Base-by-base conservation (phyloP, 2,113 vertebrate genomes). In the Patagioenas fasciata region DNA sequence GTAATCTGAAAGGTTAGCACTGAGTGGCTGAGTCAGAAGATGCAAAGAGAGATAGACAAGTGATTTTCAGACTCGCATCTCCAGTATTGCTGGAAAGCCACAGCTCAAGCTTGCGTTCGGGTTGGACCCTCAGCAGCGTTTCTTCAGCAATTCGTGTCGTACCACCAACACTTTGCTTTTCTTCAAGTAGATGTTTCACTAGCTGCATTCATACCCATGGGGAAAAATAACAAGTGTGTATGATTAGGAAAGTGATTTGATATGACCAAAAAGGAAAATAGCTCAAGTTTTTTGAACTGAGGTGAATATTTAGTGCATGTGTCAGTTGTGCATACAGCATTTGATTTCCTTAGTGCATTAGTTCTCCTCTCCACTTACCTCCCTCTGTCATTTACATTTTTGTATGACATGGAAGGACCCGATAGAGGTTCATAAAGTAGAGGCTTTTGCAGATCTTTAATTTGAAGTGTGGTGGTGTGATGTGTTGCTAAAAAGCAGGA, bases 161-260 rank as follows among this genome's bases (percentile, higher is more conserved):
- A 56, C 44, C 50, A 75, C 65, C 54, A 90, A 10, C 54, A 28
- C 60, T 73, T 89, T 9, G 31, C 61, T 80, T 86, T 91, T 90
- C 87, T 32, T 91, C 88, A 54, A 53, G 83, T 69, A 74, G n/a
- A 50, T 86, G 57, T 79, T 94, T 93, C 81, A 44, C 72, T 71
- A 50, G 67, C 82, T 80, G 75, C 34, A 61, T 78, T 86, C 69
- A 10, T n/a, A 70, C n/a, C 77, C 80, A 31, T 94, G 58, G 80
- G 88, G 94, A 82, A 82, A 88, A 96, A 86, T 50, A 81, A 58
- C 57, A 93, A 89, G 73, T 82, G 65, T 0, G 0, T 85, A 15
- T 89, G 88, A 94, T 87, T 89, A 81, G 53, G 42, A 89, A 78
- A 60, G 80, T 91, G 89, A 91, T 95, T 93, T 95, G 88, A 85